Conservation (phyloP, 2,888 invertebrate species). For the Idaea aversata region DNA sequence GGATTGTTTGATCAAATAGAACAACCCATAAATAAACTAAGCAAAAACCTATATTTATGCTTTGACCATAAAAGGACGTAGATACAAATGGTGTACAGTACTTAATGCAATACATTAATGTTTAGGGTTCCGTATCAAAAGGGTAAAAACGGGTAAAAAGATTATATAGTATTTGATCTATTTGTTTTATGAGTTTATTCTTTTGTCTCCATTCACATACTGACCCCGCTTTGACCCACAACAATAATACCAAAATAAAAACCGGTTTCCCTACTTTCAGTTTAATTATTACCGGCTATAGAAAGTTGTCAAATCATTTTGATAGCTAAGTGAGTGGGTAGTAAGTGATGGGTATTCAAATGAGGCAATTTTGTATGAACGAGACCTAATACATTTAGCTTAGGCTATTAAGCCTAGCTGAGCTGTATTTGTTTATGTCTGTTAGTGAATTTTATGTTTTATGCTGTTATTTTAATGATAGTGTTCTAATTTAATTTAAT, state of each 20-base stretch:
- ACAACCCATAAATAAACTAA: too few species aligned
- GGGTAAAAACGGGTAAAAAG: too few species aligned
- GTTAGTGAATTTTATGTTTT: background rate
- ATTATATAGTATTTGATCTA: background rate
- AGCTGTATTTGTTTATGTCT: background rate
- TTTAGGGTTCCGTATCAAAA: too few species aligned
- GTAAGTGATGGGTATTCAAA: background rate
- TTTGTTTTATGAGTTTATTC: too few species aligned
- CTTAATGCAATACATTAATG: background rate
- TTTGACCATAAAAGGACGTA: too few species aligned
- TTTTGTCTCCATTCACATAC: constrained; percentile 11
- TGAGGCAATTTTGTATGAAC: background rate
- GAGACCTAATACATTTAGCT: background rate
- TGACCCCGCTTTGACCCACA: constrained; percentile 19
- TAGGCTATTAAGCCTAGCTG: background rate
- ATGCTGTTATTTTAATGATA: background rate
- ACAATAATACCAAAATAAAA: constrained; percentile 12
- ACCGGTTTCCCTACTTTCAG: constrained; percentile 24
- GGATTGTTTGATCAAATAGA: too few species aligned
- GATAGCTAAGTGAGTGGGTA: background rate
- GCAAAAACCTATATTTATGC: too few species aligned
- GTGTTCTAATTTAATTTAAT: background rate
- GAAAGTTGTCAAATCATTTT: constrained; percentile 12
- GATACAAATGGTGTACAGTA: too few species aligned
- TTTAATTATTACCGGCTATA: constrained; percentile 17